A percentile compares a stretch with the other conserved stretches of the same genome.
Conservation (phyloP, 1,140 invertebrate genomes). For the Aleiodes sp. region DNA sequence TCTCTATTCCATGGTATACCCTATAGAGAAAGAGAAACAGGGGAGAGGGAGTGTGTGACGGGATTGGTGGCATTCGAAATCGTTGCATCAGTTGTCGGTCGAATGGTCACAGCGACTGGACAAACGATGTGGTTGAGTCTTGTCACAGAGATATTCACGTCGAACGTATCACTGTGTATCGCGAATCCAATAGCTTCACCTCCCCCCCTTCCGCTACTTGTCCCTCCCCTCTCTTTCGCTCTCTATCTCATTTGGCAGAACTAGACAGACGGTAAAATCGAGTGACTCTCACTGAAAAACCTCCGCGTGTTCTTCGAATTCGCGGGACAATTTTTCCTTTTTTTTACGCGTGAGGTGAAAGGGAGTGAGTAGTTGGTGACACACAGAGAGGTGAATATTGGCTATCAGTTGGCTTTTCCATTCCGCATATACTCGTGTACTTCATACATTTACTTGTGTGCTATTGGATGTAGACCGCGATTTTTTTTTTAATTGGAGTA, state of each 20-base stretch:
- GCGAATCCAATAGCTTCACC: background rate
- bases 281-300: background rate
- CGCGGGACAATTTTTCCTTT: background rate
- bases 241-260: too few relatives aligned
- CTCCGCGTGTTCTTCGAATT: background rate
- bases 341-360: background rate
- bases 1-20: too few relatives aligned
- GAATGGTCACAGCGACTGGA: constrained; percentile 25
- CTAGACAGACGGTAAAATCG: too few relatives aligned
- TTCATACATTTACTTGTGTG: background rate
- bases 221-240: too few relatives aligned
- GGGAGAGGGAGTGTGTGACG: background rate
- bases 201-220: too few relatives aligned
- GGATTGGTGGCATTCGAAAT: background rate
- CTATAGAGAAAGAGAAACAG: too few relatives aligned
- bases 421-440: background rate
- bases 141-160: constrained; percentile 26
- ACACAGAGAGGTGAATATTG: background rate
- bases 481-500: background rate
- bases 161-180: constrained; percentile 14
- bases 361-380: background rate
- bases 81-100: background rate
- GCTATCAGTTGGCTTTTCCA: background rate
- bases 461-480: background rate
- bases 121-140: constrained; percentile 39